Conservation (phyloP, 2,797 vertebrate species). For the Manis javanica region DNA sequence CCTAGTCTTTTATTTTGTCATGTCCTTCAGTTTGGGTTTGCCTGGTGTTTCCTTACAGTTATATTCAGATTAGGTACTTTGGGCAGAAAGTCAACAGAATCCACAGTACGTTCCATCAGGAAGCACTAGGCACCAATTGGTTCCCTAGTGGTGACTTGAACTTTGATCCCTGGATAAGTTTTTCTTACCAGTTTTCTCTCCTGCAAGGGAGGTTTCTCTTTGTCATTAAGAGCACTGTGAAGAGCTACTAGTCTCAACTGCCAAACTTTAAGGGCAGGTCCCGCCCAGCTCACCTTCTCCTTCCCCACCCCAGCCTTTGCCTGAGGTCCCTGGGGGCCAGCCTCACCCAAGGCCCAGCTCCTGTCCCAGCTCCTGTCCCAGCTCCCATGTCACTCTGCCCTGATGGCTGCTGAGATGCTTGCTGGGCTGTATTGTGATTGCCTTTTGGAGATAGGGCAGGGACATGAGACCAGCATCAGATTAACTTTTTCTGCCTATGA, state of each 20-base stretch:
- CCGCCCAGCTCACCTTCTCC: fast-evolving
- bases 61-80: background rate
- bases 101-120: background rate
- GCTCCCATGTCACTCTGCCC: background rate
- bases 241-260: background rate
- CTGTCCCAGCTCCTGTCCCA: background rate
- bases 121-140: background rate
- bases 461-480: too few species aligned
- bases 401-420: fast-evolving
- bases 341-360: background rate
- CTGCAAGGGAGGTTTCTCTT: background rate
- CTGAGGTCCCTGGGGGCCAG: background rate
- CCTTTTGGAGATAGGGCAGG: too few species aligned
- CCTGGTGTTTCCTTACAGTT: background rate
- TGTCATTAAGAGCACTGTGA: background rate
- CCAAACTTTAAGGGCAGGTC: fast-evolving
- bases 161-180: background rate
- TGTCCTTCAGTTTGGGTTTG: slow-evolving; percentile 17
- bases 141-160: background rate
- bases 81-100: background rate
- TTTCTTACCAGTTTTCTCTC: background rate
- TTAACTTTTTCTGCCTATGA: too few species aligned
- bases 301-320: too few species aligned
- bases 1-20: background rate
- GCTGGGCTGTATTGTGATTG: background rate